A percentile compares a stretch with the other conserved stretches of the same genome.
Evolutionary conservation across 2,113 vertebrate genomes (phyloP).

Genomic region (Bettongia penicillata): DNA sequence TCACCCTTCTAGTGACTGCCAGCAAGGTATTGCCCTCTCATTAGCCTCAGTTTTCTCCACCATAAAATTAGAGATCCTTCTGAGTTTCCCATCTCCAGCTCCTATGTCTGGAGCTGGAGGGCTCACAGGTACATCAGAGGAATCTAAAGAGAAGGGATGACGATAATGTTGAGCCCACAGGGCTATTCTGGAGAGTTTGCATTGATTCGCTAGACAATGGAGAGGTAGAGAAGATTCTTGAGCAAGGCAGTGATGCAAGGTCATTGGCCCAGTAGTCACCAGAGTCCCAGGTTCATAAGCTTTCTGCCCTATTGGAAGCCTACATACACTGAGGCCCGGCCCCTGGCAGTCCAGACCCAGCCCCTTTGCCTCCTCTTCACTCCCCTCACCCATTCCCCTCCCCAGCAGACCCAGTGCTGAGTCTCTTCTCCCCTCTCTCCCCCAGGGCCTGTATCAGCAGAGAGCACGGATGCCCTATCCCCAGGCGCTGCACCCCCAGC

Average conservation of each 20-base stretch:
- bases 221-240: neutral
- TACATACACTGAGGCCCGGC: neutral
- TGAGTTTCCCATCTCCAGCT: neutral
- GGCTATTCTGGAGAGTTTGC: neutral
- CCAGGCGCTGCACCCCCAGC: conserved; percentile 69
- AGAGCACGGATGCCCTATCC: conserved; percentile 72
- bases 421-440: conserved; percentile 27
- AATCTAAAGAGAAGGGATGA: neutral
- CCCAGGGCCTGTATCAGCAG: conserved; percentile 73
- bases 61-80: neutral
- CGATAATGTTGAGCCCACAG: neutral
- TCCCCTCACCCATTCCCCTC: neutral
- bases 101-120: neutral
- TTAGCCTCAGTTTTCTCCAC: neutral
- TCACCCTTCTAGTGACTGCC: neutral
- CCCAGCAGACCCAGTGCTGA: neutral
- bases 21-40: neutral
- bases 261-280: neutral
- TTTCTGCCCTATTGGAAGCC: neutral
- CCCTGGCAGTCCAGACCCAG: neutral
- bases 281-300: neutral
- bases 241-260: neutral
- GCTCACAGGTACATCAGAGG: neutral
- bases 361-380: neutral
- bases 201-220: neutral